Evolutionary conservation across 2,888 invertebrate genomes (phyloP), one percentile per base, ranked within the genome.

Genomic region (Aspidiotus rigidus): DNA sequence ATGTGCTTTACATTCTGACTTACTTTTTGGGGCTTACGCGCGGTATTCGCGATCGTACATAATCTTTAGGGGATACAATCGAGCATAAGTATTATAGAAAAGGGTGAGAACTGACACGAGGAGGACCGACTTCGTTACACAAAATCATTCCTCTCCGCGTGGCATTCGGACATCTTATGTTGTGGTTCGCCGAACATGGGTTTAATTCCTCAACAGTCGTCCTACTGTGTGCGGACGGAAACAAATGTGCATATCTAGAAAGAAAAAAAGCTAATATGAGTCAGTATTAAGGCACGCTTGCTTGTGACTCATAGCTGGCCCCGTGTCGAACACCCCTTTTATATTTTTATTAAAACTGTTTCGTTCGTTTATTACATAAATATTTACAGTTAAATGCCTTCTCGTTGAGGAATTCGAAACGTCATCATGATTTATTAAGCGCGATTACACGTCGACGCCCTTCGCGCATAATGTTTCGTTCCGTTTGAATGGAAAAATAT

Each of bases 311-410:
- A 49, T n/a, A n/a, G n/a, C 49, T 6, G 49, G 11, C 49, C 11
- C 49, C 49, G 49, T n/a, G n/a, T 49, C 49, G 49, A 11, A 49
- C 49, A 49, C 49, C 49, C 49, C 49, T 49, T 49, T 49, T 11
- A 49, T 11, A 49, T 49, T 49, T 49, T 49, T 49, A 49, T 49
- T 49, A 49, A 49, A 49, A 49, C 49, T 11, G 49, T 49, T 49
- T 13, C 49, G 49, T 49, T 49, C 49, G 49, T 49, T 49, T 49
- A 49, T 49, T 49, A 49, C 49, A 49, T 49, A 49, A 49, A 49
- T 49, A 49, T 49, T 49, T 49, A 49, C 49, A 49, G 49, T 49
- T 49, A 49, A 49, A 49, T 49, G 49, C 49, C 10, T 49, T 49
- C 49, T 49, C n/a, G 49, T n/a, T 49, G 49, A 11, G n/a, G 49